These are phyloP conservation scores for Acarapis woodi DNA, from an alignment of 1,140 invertebrate species.

Conservation along the genomic window DNA sequence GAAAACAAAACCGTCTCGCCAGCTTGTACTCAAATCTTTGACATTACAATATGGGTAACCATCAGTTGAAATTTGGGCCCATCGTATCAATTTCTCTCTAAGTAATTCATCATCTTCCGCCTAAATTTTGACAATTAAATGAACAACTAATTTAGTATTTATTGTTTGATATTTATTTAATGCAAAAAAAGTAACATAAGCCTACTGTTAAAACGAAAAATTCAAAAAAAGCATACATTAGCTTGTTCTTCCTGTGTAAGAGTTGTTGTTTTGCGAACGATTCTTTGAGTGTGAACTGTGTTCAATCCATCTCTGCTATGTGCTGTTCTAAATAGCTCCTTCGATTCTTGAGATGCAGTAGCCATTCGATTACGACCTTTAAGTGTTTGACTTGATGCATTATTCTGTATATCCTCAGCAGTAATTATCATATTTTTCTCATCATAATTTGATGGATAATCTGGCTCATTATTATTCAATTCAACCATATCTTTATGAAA, in stretches of 20 bases:
- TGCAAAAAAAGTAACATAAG: no score
- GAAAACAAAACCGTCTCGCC: constrained; percentile 93
- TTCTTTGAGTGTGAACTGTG: constrained; percentile 46
- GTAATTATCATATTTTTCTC: no score
- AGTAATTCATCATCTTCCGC: constrained; percentile 68
- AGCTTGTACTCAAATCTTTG: constrained; percentile 77
- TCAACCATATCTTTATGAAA: no score
- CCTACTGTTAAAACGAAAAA: no score
- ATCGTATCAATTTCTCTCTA: constrained; percentile 71
- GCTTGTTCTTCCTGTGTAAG: constrained; percentile 55
- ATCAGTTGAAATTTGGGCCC: constrained; percentile 75
- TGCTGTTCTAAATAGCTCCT: constrained; percentile 28
- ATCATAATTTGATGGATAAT: no score
- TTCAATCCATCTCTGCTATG: constrained; percentile 27
- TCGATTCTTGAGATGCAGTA: constrained; percentile 14
- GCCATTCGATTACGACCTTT: no score
- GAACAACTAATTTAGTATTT: no score
- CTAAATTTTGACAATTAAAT: constrained; percentile 93
- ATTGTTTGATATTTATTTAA: no score
- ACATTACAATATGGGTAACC: constrained; percentile 89
- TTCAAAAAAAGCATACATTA: no score
- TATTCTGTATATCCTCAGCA: no score
- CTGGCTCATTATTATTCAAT: no score
- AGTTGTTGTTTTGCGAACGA: constrained; percentile 63
- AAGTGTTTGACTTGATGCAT: no score